Evolutionary conservation across 2,797 vertebrate species (phyloP).

Genomic region (Corythornis leucogaster): DNA sequence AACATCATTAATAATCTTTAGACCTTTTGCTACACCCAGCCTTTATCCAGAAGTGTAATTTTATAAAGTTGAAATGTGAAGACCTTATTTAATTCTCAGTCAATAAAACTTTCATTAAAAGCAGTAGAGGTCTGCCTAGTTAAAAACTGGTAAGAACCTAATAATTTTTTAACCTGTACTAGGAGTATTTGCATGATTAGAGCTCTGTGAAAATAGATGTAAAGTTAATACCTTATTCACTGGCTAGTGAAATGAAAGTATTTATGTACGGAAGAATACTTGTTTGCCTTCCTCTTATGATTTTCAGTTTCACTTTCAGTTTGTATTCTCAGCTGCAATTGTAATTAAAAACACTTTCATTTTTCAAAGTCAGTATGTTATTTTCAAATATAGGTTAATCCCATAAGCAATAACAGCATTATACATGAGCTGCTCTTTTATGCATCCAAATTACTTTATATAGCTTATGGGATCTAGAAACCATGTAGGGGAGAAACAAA

Average conservation of each 20-base stretch:
- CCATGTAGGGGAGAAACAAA: not conserved
- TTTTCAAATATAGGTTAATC: not conserved
- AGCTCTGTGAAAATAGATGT: not conserved
- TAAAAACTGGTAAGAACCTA: not conserved
- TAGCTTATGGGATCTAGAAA: not conserved
- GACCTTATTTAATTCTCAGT: not conserved
- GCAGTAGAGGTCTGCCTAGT: not conserved
- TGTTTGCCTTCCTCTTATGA: not conserved
- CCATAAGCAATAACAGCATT: not conserved
- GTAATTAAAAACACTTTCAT: not conserved
- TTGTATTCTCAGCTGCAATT: not conserved
- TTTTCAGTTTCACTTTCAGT: not conserved
- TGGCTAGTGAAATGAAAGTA: not conserved
- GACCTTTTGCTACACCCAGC: not conserved
- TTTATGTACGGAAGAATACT: not conserved
- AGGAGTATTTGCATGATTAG: not conserved
- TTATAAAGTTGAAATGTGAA: not conserved
- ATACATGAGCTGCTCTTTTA: not conserved
- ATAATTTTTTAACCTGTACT: not conserved
- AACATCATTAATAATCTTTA: not conserved
- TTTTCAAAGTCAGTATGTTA: not conserved
- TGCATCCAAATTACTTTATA: not conserved
- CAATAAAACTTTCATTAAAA: not conserved
- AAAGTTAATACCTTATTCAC: not conserved
- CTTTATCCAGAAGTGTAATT: not conserved